phyloP scores from a whole-genome alignment of 2,113 vertebrate species.

The Aegypius monachus region DNA sequence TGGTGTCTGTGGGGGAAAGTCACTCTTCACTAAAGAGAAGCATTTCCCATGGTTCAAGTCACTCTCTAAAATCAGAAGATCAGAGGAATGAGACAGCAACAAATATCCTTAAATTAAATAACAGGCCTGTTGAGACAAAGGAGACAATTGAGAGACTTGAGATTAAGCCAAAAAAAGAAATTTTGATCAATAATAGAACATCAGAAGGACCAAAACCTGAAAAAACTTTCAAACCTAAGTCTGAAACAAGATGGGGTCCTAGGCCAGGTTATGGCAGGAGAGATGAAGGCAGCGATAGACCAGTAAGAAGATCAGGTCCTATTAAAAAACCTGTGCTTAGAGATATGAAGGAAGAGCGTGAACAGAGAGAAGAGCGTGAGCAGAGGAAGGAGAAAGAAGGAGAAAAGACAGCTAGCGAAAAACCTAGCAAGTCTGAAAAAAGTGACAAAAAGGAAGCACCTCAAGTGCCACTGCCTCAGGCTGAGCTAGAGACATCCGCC shows the following conservation, averaged over 20 bases:
- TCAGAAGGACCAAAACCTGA: constrained; percentile 85
- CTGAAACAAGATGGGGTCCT: constrained; percentile 93
- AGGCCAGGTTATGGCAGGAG: constrained; percentile 82
- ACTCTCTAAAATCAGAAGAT: constrained; percentile 87
- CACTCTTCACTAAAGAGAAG: constrained; percentile 85
- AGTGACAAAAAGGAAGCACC: constrained; percentile 79
- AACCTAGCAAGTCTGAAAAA: constrained; percentile 74
- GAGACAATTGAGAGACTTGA: constrained; percentile 81
- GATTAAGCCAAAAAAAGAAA: constrained; percentile 86
- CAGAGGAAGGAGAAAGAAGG: constrained; percentile 91
- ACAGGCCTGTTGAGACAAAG: constrained; percentile 72
- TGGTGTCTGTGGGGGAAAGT: constrained; percentile 68
- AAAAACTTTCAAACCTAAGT: constrained; percentile 89
- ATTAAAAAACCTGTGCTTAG: constrained; percentile 96
- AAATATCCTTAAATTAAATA: constrained; percentile 72
- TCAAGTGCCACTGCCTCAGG: constrained; percentile 54
- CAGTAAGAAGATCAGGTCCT: constrained; percentile 90
- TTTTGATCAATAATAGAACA: constrained; percentile 70
- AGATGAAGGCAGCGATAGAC: constrained; percentile 87
- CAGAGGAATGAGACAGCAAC: constrained; percentile 77
- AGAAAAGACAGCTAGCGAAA: constrained; percentile 77
- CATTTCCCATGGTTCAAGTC: constrained; percentile 87
- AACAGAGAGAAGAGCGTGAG: constrained; percentile 92
- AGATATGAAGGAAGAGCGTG: constrained; percentile 97
- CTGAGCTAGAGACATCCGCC: constrained; percentile 67